A percentile compares a stretch with the other conserved stretches of the same genome.
Conservation (phyloP, 2,888 invertebrate genomes). For the Apamea crenata region DNA sequence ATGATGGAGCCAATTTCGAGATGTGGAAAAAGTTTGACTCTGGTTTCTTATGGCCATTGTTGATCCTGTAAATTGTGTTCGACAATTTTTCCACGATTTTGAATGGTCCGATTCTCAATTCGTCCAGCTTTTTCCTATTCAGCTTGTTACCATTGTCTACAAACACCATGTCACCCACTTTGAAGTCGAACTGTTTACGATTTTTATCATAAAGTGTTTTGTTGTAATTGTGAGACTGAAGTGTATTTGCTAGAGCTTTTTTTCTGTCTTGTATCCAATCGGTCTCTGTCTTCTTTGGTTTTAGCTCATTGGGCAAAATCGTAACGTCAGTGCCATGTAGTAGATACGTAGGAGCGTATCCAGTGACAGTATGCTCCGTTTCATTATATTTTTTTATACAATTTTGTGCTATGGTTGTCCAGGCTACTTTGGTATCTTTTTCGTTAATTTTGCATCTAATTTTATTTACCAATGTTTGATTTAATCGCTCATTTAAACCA, state of each 20-base stretch:
- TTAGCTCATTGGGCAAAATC: constrained; percentile 52
- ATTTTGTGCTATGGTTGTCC: not conserved
- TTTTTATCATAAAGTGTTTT: not conserved
- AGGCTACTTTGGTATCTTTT: not conserved
- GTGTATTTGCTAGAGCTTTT: constrained; percentile 58
- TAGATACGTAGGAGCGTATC: constrained; percentile 66
- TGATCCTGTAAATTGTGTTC: not conserved
- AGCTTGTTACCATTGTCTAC: not conserved
- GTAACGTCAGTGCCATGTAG: constrained; percentile 60
- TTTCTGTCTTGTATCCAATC: constrained; percentile 54
- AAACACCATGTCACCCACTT: not conserved
- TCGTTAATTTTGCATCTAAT: not conserved
- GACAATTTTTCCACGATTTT: not conserved
- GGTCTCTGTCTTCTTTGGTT: constrained; percentile 26
- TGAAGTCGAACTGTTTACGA: not conserved
- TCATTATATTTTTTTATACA: constrained; percentile 4
- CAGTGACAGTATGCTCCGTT: constrained; percentile 66
- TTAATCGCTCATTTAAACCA: not conserved
- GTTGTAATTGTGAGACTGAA: not conserved
- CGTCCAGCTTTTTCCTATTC: not conserved
- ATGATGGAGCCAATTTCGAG: not conserved
- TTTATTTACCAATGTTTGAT: not conserved
- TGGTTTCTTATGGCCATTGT: not conserved
- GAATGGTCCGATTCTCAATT: not conserved
- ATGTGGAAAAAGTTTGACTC: not conserved